Evolutionary conservation across 2,888 invertebrate species (phyloP).

Genomic region (Dryomyza anilis): DNA sequence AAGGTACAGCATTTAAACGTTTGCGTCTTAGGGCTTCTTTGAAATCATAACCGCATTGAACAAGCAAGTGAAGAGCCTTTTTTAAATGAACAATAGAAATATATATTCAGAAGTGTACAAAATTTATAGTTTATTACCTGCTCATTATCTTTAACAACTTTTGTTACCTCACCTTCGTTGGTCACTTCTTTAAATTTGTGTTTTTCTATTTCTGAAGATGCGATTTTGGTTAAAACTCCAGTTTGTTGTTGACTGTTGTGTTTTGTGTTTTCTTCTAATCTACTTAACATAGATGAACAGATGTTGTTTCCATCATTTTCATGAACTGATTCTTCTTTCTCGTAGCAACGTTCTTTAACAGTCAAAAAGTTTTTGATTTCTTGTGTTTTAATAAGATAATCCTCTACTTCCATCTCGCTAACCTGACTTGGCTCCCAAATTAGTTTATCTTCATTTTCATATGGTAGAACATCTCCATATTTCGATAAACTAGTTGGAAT

Average conservation of each 20-base stretch:
- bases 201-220: neutral
- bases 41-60: constrained; percentile 94
- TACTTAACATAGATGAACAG: neutral
- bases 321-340: constrained; percentile 9
- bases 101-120: neutral
- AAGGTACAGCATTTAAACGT: constrained; percentile 72
- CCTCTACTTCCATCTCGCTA: constrained; percentile 75
- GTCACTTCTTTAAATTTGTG: neutral
- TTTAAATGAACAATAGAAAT: neutral
- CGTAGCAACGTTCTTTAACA: constrained; percentile 27
- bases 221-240: neutral
- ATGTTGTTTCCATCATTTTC: neutral
- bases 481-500: constrained; percentile 90
- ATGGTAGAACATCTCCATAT: constrained; percentile 92
- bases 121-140: constrained; percentile 61
- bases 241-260: neutral
- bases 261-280: neutral
- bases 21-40: constrained; percentile 88
- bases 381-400: constrained; percentile 69
- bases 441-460: constrained; percentile 93
- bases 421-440: constrained; percentile 89
- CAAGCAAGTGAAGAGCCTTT: constrained; percentile 81
- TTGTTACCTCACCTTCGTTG: neutral
- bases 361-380: constrained; percentile 44
- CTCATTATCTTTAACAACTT: constrained; percentile 72